Conservation (phyloP, 2,797 vertebrate species). For the Enteromius treurensis region DNA sequence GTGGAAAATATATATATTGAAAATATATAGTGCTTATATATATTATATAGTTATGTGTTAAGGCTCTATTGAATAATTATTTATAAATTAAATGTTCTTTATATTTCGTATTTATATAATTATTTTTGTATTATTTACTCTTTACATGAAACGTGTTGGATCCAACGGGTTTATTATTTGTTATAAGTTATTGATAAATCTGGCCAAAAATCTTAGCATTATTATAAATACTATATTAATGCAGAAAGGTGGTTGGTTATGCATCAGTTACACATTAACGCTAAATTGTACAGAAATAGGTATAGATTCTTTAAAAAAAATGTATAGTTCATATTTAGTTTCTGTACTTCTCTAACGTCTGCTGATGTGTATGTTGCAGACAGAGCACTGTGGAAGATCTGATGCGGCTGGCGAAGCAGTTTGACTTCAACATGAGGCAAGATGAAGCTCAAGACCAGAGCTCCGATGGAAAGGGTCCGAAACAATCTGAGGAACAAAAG, state of each 20-base stretch:
- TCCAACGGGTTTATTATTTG: neutral
- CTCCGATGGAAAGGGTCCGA: conserved; percentile 49
- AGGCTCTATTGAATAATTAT: neutral
- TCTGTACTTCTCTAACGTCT: neutral
- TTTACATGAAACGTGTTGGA: neutral
- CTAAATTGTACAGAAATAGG: neutral
- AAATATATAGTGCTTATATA: neutral
- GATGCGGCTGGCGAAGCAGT: conserved; percentile 89
- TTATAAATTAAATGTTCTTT: neutral
- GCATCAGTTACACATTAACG: neutral
- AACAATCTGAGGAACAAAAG: conserved; percentile 51
- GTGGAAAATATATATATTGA: neutral
- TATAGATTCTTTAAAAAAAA: neutral
- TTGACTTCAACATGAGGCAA: conserved; percentile 89
- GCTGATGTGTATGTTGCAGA: conserved; percentile 64
- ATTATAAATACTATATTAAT: neutral
- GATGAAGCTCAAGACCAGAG: conserved; percentile 69
- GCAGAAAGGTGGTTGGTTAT: neutral
- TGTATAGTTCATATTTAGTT: neutral
- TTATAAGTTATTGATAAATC: neutral
- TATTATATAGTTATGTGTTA: neutral
- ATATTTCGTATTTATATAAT: too few species aligned
- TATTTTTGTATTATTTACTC: neutral
- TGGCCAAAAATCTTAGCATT: neutral
- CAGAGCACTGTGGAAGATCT: conserved; percentile 84